Evolutionary conservation across 1,140 invertebrate genomes (phyloP), one percentile per base, ranked within the genome.

Genomic region (Temnothorax curvispinosus): DNA sequence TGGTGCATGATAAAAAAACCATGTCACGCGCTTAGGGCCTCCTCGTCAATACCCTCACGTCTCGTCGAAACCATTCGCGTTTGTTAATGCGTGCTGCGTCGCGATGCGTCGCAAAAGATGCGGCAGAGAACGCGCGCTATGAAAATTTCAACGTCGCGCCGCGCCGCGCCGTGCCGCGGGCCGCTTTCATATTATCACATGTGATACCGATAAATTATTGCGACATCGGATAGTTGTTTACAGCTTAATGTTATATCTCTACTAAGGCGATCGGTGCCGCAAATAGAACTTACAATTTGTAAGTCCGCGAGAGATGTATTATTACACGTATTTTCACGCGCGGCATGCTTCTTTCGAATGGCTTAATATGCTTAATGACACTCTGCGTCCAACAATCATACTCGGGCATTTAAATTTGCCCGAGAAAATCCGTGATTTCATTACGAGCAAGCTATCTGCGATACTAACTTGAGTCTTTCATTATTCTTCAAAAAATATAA

Each of bases 41-140:
- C 80, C 8, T 84, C 69, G 32, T 5, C 11, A 75, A 75, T 13
- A 60, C 69, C 18, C 80, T 84, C 80, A 74, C 80, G 80, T 82
- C 27, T 15, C 78, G 41, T 56, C 50, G 13, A 72, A 58, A 82
- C 18, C 65, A 74, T 71, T 56, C 38, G 38, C 38, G 18, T 56
- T 69, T 56, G 47, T 27, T 41, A 62, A 64, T 78, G 76, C 76
- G 18, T 1, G 41, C 6, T 32, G 74, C 35, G 74, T 44, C 21
- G 74, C 21, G 65, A 15, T 67, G 58, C 58, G 35, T 50, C 60
- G 64, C 77, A 32, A 60, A 74, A 82, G 67, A 74, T 41, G 27
- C 52, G 27, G 18, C 80, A 6, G 7, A 9, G 3, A 47, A 60
- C 2, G 80, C 56, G 38, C 27, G 80, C 18, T 72, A 47, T 74